Evolutionary conservation across 1,140 invertebrate genomes (phyloP).

Genomic region (Drosophila equinoxialis): DNA sequence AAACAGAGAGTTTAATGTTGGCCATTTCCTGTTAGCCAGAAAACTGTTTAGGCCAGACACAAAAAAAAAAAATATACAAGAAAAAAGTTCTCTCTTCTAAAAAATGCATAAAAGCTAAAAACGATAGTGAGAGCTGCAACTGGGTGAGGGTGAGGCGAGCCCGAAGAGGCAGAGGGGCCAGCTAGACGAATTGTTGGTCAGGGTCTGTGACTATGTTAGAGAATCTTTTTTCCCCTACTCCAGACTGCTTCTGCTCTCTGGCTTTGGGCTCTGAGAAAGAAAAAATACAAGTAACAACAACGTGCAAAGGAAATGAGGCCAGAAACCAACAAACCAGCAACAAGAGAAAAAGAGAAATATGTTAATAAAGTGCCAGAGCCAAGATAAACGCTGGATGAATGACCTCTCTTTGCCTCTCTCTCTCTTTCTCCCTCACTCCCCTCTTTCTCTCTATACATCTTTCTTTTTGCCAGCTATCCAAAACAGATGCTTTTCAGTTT

Average conservation of each 20-base stretch:
- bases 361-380: conserved; percentile 62
- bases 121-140: conserved; percentile 15
- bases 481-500: conserved; percentile 30
- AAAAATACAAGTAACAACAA: conserved; percentile 11
- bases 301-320: conserved; percentile 51
- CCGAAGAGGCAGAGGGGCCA: background rate
- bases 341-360: conserved; percentile 57
- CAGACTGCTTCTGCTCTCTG: conserved; percentile 35
- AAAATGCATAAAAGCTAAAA: conserved; percentile 47
- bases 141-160: background rate
- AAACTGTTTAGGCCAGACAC: conserved; percentile 42
- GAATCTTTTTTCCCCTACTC: conserved; percentile 15
- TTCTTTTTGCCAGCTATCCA: conserved; percentile 18
- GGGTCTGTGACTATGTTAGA: conserved; percentile 11
- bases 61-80: conserved; percentile 19
- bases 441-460: conserved; percentile 3
- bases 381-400: conserved; percentile 77
- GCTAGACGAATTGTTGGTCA: conserved; percentile 16
- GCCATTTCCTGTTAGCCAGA: conserved; percentile 73
- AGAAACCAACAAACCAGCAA: conserved; percentile 43
- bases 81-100: conserved; percentile 8
- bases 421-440: background rate
- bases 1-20: conserved; percentile 59
- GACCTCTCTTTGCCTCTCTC: conserved; percentile 53
- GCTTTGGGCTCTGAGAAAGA: conserved; percentile 7